Evolutionary conservation across 2,888 invertebrate genomes (phyloP), one percentile per base, ranked within the genome.

Genomic region (Morpho achilles): DNA sequence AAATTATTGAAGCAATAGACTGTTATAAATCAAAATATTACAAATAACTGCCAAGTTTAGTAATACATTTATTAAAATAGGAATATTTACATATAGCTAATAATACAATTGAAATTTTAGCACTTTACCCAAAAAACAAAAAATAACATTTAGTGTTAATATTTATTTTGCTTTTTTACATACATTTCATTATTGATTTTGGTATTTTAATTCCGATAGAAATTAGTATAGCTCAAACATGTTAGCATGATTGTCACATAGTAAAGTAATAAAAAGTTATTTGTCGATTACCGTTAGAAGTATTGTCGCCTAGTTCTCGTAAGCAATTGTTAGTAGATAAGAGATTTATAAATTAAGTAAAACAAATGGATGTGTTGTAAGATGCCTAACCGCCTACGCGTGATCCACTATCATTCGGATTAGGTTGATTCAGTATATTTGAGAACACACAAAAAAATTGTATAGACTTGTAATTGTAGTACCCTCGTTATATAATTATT

Each of bases 361-460:
- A 58, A 54, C 58, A 58, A 58, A 54, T 58, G 53, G 53, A 46
- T 49, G 43, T 43, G n/a, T 55, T 10, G 39, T 40, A 49, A 46
- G 43, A 9, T 54, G 53, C 50, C 50, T 50, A 58, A 46, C 32
- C 53, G 53, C 58, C 58, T 50, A 58, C 53, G 46, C 46, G 40
- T 50, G 50, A 10, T 50, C 46, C 45, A 52, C 8, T 45, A 53
- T 53, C 53, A 39, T 32, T 52, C 45, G 45, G 57, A 62, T 63
- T 56, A 62, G 46, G 56, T 53, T 23, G 51, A 54, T 52, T 52
- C 43, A 52, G 44, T 52, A 23, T 32, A 32, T 32, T 3, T 5
- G 32, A 32, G 32, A 16, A 32, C 32, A 32, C 4, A 5, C 3
- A 32, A 5, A 32, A 32, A 32, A 32, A 0, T 32, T 16, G 16